Evolutionary conservation across 2,113 vertebrate genomes (phyloP).

Genomic region (Epinephelus moara): DNA sequence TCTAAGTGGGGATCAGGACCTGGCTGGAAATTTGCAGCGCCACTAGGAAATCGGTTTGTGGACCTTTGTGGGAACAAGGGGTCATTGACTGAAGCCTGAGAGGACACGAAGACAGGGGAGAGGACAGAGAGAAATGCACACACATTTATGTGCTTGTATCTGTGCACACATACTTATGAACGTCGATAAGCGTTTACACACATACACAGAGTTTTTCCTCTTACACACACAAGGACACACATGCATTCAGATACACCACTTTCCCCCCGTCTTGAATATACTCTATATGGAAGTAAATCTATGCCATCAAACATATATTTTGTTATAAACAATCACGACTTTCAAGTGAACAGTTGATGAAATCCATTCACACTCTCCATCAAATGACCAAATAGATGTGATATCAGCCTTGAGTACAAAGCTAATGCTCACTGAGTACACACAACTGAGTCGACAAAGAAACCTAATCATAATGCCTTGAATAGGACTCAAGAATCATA

Average conservation of each 20-base stretch:
- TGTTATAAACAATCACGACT: not conserved
- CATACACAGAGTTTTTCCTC: not conserved
- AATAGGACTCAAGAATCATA: conserved; percentile 22
- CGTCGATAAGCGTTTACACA: conserved; percentile 6
- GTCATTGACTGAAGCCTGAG: conserved; percentile 56
- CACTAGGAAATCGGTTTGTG: conserved; percentile 74
- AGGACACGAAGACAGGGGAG: conserved; percentile 47
- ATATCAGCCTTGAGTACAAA: conserved; percentile 20
- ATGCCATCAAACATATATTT: not conserved
- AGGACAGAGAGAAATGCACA: conserved; percentile 40
- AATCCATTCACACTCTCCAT: conserved; percentile 13
- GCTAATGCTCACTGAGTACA: not conserved
- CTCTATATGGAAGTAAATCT: not conserved
- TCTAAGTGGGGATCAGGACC: conserved; percentile 86
- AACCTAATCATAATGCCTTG: conserved; percentile 10
- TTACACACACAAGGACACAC: not conserved
- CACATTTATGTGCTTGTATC: not conserved
- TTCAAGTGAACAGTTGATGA: conserved; percentile 7
- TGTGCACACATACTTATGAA: not conserved
- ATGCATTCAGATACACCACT: not conserved
- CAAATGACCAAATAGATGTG: conserved; percentile 9
- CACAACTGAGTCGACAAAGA: conserved; percentile 17
- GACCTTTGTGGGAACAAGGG: conserved; percentile 70
- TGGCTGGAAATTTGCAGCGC: conserved; percentile 73
- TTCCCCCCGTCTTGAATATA: not conserved